These are phyloP conservation scores for Onthophagus taurus DNA, from an alignment of 1,140 invertebrate genomes.

Conservation along the genomic window DNA sequence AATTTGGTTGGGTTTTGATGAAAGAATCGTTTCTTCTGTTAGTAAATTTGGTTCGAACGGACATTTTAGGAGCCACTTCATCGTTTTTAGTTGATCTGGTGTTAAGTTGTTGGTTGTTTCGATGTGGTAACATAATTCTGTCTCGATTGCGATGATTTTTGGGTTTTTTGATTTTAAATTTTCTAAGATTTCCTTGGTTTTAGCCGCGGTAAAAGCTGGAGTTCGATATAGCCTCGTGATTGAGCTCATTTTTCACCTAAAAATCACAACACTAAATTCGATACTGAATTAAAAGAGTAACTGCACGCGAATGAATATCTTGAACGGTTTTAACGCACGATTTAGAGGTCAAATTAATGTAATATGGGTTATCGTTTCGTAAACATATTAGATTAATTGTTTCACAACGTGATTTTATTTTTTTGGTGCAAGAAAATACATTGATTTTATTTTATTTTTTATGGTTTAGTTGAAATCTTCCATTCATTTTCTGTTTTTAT, in stretches of 20 bases:
- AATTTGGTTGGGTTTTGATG: slow-evolving; percentile 39
- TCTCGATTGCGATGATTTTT: slow-evolving; percentile 40
- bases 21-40: slow-evolving; percentile 30
- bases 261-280: too few species aligned
- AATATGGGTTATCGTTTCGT: too few species aligned
- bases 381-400: too few species aligned
- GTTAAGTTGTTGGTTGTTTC: slow-evolving; percentile 45
- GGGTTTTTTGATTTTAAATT: slow-evolving; percentile 25
- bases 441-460: too few species aligned
- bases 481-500: too few species aligned
- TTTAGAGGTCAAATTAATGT: too few species aligned
- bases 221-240: slow-evolving; percentile 31
- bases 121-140: slow-evolving; percentile 75
- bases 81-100: slow-evolving; percentile 43
- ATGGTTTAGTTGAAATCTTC: too few species aligned
- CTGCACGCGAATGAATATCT: too few species aligned
- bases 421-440: too few species aligned
- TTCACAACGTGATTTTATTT: too few species aligned
- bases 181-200: slow-evolving; percentile 28
- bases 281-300: too few species aligned
- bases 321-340: too few species aligned
- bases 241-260: slow-evolving; percentile 11
- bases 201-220: slow-evolving; percentile 28
- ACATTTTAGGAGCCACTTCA: slow-evolving; percentile 63
- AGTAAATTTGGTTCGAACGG: slow-evolving; percentile 49